A percentile compares a stretch with the other conserved stretches of the same genome.
These are phyloP conservation scores for Uria lomvia DNA, from an alignment of 2,113 vertebrate species.

Conservation along the genomic window DNA sequence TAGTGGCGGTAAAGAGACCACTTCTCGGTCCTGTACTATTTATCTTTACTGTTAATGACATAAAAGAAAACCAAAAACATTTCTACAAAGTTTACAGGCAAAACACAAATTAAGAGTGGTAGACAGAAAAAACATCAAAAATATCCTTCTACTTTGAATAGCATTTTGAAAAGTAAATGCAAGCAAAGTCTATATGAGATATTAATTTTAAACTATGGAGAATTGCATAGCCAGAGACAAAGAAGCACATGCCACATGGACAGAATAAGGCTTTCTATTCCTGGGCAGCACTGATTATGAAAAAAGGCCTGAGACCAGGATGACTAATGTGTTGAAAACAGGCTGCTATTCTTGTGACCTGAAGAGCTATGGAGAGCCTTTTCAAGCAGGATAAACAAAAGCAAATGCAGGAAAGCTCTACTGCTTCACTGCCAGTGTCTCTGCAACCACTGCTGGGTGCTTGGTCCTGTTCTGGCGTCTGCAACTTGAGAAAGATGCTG, in stretches of 20 bases:
- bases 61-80: not conserved
- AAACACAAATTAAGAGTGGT: not conserved
- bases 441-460: not conserved
- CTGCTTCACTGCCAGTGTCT: not conserved
- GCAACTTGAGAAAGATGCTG: not conserved
- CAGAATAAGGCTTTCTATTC: slow-evolving; percentile 28
- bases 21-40: not conserved
- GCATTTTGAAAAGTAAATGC: not conserved
- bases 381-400: slow-evolving; percentile 42
- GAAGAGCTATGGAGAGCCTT: slow-evolving; percentile 51
- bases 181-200: not conserved
- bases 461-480: not conserved
- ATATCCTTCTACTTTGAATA: not conserved
- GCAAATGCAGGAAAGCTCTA: not conserved
- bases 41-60: not conserved
- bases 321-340: slow-evolving; percentile 34
- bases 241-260: not conserved
- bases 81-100: not conserved
- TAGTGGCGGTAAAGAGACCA: not conserved
- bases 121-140: not conserved
- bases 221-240: not conserved
- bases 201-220: not conserved
- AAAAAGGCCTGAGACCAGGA: slow-evolving; percentile 19
- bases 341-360: slow-evolving; percentile 58
- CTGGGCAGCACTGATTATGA: slow-evolving; percentile 16